Evolutionary conservation across 2,888 invertebrate species (phyloP), one percentile per base, ranked within the genome.

Genomic region (Eledone cirrhosa): DNA sequence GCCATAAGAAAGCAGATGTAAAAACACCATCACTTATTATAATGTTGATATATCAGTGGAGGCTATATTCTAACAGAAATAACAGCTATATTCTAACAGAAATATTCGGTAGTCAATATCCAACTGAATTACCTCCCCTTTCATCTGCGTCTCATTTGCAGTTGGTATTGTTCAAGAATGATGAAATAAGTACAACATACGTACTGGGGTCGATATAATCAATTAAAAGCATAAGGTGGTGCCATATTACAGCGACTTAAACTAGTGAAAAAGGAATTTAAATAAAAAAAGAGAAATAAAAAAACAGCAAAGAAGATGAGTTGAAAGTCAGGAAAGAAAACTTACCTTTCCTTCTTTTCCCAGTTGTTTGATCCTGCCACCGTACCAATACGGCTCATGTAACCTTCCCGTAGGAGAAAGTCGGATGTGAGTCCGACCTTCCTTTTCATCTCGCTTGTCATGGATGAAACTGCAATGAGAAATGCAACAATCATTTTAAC

Each of bases 351-450:
- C 84, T 33, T 81, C 63, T 65, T 83, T 84, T 48, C 82, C 85
- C 5, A 86, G 81, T 77, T 86, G 86, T 77, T 83, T 81, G 48
- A 89, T 87, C 78, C 83, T 82, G 24, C 84, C 80, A 2, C 82
- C 86, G 81, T 89, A 89, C 87, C 87, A 88, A 47, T 83, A 69
- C 11, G 86, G 86, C 19, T 79, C 78, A 74, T 88, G 84, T 22
- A 81, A 72, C 67, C 85, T 79, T 41, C 80, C 81, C 2, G 77
- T 63, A 33, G 80, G 53, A 22, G 84, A 82, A 29, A 87, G 78
- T 19, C 84, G 82, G 16, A 85, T 81, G 78, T 84, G 84, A 11
- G 59, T 78, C 19, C 80, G 79, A 0, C 59, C 78, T 24, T 81
- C 77, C n/a, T 80, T 78, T 19, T 78, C 80, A 65, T 79, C 79